Evolutionary conservation across 1,140 invertebrate genomes (phyloP).

Genomic region (Glossosoma conforme): DNA sequence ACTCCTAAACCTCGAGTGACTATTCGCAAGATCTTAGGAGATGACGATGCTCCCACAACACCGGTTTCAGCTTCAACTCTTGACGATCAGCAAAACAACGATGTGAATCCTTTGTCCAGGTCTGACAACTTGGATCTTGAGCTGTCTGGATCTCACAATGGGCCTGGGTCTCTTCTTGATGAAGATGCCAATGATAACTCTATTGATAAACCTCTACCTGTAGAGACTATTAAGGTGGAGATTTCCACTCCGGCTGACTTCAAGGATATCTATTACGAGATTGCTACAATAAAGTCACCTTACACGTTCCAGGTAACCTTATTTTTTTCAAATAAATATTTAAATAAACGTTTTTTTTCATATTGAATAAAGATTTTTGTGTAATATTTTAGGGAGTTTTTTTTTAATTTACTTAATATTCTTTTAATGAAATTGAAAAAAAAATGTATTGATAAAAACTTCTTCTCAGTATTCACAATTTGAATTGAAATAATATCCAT

Average conservation of each 20-base stretch:
- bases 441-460: no score
- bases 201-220: slow-evolving; percentile 56
- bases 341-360: no score
- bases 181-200: slow-evolving; percentile 56
- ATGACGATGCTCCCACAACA: slow-evolving; percentile 48
- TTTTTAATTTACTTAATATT: no score
- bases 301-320: slow-evolving; percentile 77
- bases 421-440: no score
- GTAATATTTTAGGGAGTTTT: no score
- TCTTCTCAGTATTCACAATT: no score
- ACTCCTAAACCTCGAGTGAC: slow-evolving; percentile 78
- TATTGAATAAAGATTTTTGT: no score
- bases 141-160: slow-evolving; percentile 61
- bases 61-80: slow-evolving; percentile 41
- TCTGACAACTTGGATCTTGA: slow-evolving; percentile 61
- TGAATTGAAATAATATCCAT: no score
- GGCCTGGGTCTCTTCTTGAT: slow-evolving; percentile 53
- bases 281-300: slow-evolving; percentile 83
- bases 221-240: slow-evolving; percentile 78
- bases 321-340: no score
- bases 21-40: slow-evolving; percentile 66
- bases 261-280: slow-evolving; percentile 77
- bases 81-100: slow-evolving; percentile 42
- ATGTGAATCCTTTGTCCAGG: slow-evolving; percentile 39
- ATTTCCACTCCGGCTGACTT: slow-evolving; percentile 82